Conservation (phyloP, 1,140 invertebrate genomes). For the Cyclina sinensis region DNA sequence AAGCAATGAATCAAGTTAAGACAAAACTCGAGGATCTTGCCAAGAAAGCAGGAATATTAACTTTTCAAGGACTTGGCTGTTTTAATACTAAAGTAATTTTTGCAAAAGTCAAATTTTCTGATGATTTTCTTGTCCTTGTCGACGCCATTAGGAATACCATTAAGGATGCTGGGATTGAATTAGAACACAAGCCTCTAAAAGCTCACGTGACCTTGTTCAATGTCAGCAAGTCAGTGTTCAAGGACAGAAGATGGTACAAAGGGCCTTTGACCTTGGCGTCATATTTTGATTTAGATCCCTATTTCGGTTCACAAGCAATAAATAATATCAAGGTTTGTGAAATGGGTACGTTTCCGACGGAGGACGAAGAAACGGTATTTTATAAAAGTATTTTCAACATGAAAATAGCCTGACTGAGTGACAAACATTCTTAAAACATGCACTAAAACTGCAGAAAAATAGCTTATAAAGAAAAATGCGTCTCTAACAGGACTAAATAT, state of each 20-base stretch:
- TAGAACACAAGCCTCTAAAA: conserved; percentile 83
- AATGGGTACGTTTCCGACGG: conserved; percentile 70
- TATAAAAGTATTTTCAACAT: background rate
- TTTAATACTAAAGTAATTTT: conserved; percentile 85
- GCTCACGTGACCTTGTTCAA: conserved; percentile 87
- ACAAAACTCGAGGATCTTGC: conserved; percentile 73
- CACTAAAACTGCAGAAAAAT: too few relatives aligned
- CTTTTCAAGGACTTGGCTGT: conserved; percentile 79
- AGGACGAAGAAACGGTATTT: background rate
- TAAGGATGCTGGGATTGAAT: conserved; percentile 80
- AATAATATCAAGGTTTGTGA: conserved; percentile 84
- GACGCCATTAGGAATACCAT: conserved; percentile 81
- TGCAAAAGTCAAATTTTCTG: conserved; percentile 78
- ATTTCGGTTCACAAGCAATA: conserved; percentile 79
- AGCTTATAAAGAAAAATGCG: too few relatives aligned
- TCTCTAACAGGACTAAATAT: too few relatives aligned
- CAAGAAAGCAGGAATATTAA: conserved; percentile 66
- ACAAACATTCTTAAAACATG: too few relatives aligned
- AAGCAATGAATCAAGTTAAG: conserved; percentile 77
- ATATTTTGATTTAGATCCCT: conserved; percentile 69
- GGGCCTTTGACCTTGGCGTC: conserved; percentile 76
- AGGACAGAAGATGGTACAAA: conserved; percentile 71
- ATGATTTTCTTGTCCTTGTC: conserved; percentile 78
- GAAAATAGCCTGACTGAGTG: background rate
- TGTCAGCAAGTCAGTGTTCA: conserved; percentile 76